Conservation (phyloP, 2,113 vertebrate genomes). For the Ammodytes marinus region DNA sequence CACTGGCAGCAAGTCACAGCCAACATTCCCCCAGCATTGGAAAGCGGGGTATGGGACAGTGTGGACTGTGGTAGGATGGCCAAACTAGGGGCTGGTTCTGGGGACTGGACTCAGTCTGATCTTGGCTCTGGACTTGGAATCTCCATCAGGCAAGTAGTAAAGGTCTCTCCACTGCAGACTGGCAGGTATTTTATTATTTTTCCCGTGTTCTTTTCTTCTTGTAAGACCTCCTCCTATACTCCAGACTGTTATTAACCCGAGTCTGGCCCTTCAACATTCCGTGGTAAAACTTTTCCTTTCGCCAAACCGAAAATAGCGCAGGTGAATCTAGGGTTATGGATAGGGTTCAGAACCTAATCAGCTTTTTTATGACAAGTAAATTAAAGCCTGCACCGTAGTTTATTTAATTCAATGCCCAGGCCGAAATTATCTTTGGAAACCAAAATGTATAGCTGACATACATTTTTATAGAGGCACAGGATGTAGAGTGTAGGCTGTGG, state of each 20-base stretch:
- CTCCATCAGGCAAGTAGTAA: slow-evolving; percentile 53
- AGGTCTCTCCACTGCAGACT: slow-evolving; percentile 64
- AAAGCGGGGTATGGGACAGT: slow-evolving; percentile 26
- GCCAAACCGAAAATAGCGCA: slow-evolving; percentile 43
- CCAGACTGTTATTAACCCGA: slow-evolving; percentile 65
- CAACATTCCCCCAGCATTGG: slow-evolving; percentile 50
- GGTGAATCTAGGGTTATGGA: slow-evolving; percentile 57
- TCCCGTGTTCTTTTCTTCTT: slow-evolving; percentile 50
- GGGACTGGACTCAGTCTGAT: slow-evolving; percentile 39
- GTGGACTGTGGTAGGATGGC: slow-evolving; percentile 15
- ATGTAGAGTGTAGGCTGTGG: slow-evolving; percentile 37
- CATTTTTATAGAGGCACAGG: slow-evolving; percentile 49
- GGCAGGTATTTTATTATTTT: slow-evolving; percentile 87
- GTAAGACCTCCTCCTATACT: slow-evolving; percentile 27
- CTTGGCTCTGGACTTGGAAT: slow-evolving; percentile 51
- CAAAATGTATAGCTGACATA: slow-evolving; percentile 32
- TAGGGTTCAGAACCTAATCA: slow-evolving; percentile 48
- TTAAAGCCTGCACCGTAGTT: slow-evolving; percentile 38
- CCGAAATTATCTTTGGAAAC: slow-evolving; percentile 53
- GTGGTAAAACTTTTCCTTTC: slow-evolving; percentile 63
- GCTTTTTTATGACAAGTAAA: slow-evolving; percentile 58
- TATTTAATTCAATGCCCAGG: slow-evolving; percentile 28
- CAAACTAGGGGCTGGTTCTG: slow-evolving; percentile 17
- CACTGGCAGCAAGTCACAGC: slow-evolving; percentile 88
- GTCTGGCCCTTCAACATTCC: slow-evolving; percentile 63